Percentiles rank a stretch among this genome's conserved stretches.
These are phyloP conservation scores for Heterochromis multidens DNA, from an alignment of 2,113 vertebrate genomes.

Conservation along the genomic window DNA sequence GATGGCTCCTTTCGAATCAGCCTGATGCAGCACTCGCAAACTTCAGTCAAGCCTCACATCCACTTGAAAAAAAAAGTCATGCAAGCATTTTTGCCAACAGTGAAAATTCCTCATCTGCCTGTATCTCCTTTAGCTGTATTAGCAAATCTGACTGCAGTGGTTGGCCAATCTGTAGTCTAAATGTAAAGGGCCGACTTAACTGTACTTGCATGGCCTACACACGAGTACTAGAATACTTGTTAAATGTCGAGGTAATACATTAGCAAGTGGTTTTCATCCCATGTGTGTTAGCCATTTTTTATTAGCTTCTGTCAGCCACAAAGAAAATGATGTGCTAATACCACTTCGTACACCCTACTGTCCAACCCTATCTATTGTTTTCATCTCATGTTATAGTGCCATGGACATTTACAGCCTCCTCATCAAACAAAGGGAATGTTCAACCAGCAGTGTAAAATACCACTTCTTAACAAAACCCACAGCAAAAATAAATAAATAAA, in stretches of 20 bases:
- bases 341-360: neutral
- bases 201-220: neutral
- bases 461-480: neutral
- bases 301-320: neutral
- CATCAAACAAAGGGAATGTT: neutral
- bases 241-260: neutral
- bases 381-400: neutral
- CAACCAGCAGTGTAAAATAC: neutral
- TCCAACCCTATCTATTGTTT: neutral
- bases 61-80: slow-evolving; percentile 38
- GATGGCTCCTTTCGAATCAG: slow-evolving; percentile 52
- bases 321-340: neutral
- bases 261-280: neutral
- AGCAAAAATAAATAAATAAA: neutral
- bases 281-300: neutral
- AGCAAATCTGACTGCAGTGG: neutral
- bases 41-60: slow-evolving; percentile 51
- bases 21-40: slow-evolving; percentile 60
- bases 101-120: slow-evolving; percentile 12
- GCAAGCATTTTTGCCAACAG: slow-evolving; percentile 53
- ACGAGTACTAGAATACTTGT: neutral
- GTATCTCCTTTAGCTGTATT: slow-evolving; percentile 7
- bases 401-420: neutral
- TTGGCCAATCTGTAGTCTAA: neutral
- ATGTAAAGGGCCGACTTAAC: neutral